Evolutionary conservation across 2,797 vertebrate genomes (phyloP).

Genomic region (Macropodus opercularis): DNA sequence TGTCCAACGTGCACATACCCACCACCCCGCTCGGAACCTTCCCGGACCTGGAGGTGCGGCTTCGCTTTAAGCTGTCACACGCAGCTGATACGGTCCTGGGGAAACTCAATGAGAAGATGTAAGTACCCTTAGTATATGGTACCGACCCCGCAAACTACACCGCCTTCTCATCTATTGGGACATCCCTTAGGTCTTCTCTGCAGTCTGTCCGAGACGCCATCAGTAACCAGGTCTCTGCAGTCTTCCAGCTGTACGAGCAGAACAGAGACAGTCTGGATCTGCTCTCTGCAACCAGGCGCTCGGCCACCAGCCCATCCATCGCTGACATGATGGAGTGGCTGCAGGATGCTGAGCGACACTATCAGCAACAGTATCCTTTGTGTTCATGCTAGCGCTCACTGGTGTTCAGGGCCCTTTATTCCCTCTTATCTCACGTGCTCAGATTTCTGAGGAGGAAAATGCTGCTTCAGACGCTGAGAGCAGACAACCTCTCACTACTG

Average conservation of each 20-base stretch:
- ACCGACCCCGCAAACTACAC: too few relatives aligned
- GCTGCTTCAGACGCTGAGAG: constrained; percentile 80
- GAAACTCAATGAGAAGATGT: constrained; percentile 83
- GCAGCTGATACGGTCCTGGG: constrained; percentile 79
- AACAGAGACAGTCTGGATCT: constrained; percentile 67
- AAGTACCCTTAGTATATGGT: constrained; percentile 68
- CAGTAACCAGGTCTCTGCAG: constrained; percentile 75
- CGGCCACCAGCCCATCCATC: constrained; percentile 79
- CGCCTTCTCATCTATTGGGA: too few relatives aligned
- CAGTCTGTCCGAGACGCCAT: constrained; percentile 80
- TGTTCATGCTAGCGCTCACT: neutral
- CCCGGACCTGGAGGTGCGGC: constrained; percentile 76
- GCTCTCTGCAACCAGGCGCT: constrained; percentile 67
- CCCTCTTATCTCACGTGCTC: constrained; percentile 59
- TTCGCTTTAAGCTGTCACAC: constrained; percentile 80
- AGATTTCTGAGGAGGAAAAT: constrained; percentile 85
- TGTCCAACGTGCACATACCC: constrained; percentile 69
- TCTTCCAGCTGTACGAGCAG: constrained; percentile 81
- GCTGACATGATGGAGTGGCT: constrained; percentile 91
- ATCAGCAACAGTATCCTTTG: constrained; percentile 87
- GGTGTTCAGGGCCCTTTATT: neutral
- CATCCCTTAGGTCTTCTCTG: constrained; percentile 77
- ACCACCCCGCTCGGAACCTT: constrained; percentile 81
- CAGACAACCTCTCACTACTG: constrained; percentile 74
- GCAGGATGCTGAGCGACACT: constrained; percentile 87